Evolutionary conservation across 2,888 invertebrate species (phyloP), one percentile per base, ranked within the genome.

Genomic region (Orthosia gothica): DNA sequence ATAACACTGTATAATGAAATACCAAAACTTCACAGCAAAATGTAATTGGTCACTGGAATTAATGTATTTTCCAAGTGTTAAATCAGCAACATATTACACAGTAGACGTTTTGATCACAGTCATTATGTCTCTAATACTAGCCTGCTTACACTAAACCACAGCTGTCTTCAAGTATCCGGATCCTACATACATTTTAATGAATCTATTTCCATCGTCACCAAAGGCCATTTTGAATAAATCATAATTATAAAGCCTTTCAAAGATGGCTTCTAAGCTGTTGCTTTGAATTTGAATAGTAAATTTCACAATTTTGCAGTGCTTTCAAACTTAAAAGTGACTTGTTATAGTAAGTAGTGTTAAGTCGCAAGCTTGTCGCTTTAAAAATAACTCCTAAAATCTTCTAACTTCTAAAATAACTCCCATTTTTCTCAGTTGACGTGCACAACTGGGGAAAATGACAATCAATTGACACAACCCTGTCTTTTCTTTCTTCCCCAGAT

Each of bases 401-500:
- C 40, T 9, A 40, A 40, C 40, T 40, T 79, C 45, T 52, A 32
- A 74, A 69, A 67, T 81, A 85, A 84, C 77, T 71, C 18, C 18
- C 67, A 86, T 84, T 84, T 79, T 66, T 45, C 58, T 77, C 76
- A 73, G 82, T 82, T 84, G 80, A 69, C 67, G 12, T 26, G 74
- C 67, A 69, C 82, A 84, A 74, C 86, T 76, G 70, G 57, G 76
- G 67, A 70, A 75, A 87, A 86, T 83, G 81, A 74, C 78, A 81
- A 58, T 61, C 65, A 83, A 81, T 81, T 86, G 85, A 86, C 86
- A 72, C 65, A 78, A 87, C 70, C 74, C 75, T 85, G 74, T 85
- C 79, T 86, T 26, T 80, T 85, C 83, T 86, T 83, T 86, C 87
- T 86, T 86, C 78, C 86, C 81, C 86, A 86, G 86, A 86, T 86